Evolutionary conservation across 2,113 vertebrate genomes (phyloP), one percentile per base, ranked within the genome.

Genomic region (Tetraodon nigroviridis): DNA sequence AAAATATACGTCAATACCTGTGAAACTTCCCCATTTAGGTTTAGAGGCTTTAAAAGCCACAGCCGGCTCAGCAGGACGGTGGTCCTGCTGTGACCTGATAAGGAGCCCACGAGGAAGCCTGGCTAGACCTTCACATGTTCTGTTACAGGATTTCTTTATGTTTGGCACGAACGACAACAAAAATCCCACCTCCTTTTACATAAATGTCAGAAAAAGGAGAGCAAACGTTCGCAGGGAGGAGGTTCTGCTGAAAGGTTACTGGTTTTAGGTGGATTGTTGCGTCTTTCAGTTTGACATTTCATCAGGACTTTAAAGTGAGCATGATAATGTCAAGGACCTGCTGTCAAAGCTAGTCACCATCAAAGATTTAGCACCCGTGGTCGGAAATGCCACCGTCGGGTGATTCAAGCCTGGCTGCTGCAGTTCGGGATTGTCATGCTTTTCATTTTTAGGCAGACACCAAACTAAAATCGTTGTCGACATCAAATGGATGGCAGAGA

Each of bases 231-330:
- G 58, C 22, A 29, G 59, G 46, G 64, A 37, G 58, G 55, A 52
- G 24, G n/a, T 59, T 69, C 51, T 18, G 56, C 63, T 44, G 24
- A 84, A 87, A 87, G 86, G 82, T 87, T 80, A 69, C 61, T 55
- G 8, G 55, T 65, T 64, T 75, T 55, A 67, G 49, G 50, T 49
- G 66, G 65, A 81, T 76, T 82, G 70, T 22, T 54, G 66, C 66
- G 67, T 54, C 67, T 52, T 56, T 67, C 55, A 60, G 46, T 65
- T 49, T 85, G 85, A 84, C 85, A 89, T 89, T 88, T 88, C 14
- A 62, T 71, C 70, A 80, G 65, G 62, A 64, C 61, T 77, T 81
- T 73, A 73, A 80, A 55, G 67, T 51, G 76, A 70, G 67, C 51
- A 63, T 27, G 61, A 76, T 73, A 83, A 78, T 80, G 76, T 86